These are phyloP conservation scores for Machimus rusticus DNA, from an alignment of 2,888 invertebrate species.

Conservation along the genomic window DNA sequence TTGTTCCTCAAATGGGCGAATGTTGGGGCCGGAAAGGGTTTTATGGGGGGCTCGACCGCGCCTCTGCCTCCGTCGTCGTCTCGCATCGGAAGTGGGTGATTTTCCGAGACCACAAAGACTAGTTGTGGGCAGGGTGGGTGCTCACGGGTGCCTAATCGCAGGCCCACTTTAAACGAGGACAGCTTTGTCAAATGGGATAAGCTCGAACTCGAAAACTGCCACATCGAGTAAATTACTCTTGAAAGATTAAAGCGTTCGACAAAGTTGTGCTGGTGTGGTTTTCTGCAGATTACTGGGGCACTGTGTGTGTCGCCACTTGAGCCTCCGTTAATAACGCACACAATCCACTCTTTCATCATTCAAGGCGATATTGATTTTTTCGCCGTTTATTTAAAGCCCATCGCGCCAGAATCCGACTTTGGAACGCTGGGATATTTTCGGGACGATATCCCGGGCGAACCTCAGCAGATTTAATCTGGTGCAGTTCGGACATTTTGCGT, in stretches of 20 bases:
- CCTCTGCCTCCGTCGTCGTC: neutral
- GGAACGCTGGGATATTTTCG: neutral
- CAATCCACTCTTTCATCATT: neutral
- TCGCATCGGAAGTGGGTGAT: neutral
- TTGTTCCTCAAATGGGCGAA: neutral
- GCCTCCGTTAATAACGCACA: neutral
- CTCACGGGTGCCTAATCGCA: neutral
- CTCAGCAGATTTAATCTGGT: neutral
- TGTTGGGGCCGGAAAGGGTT: neutral
- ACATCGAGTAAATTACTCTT: slow-evolving; percentile 22
- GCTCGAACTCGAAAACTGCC: slow-evolving; percentile 3
- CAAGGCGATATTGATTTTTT: slow-evolving; percentile 10
- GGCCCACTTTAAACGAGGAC: slow-evolving; percentile 10
- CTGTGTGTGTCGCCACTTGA: neutral
- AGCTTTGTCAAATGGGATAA: slow-evolving; percentile 29
- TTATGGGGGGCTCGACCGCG: neutral
- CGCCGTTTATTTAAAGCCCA: neutral
- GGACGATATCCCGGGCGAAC: neutral
- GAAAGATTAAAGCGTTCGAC: slow-evolving; percentile 10
- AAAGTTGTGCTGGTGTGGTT: slow-evolving; percentile 10
- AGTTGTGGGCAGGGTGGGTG: neutral
- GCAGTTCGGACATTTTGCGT: neutral
- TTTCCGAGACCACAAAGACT: neutral
- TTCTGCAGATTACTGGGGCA: neutral
- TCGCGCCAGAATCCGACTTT: neutral